phyloP scores from a whole-genome alignment of 2,888 invertebrate genomes.

The Thyatira batis region DNA sequence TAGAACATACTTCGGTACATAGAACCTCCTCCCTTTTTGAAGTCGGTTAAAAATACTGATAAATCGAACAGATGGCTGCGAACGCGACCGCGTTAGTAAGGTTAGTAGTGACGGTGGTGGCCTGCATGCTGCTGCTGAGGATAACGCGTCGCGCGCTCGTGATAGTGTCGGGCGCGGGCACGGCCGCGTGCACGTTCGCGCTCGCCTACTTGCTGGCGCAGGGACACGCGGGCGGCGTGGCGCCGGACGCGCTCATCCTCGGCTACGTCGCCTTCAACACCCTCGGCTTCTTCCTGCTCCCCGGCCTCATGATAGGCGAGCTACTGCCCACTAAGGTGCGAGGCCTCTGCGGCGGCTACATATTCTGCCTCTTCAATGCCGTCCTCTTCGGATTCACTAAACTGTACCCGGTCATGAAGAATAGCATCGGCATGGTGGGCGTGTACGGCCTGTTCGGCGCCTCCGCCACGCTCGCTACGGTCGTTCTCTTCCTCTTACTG shows the following conservation, averaged over 20 bases:
- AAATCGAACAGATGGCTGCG: conserved; percentile 79
- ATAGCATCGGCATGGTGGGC: conserved; percentile 84
- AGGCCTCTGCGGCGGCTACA: conserved; percentile 88
- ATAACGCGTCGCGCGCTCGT: conserved; percentile 86
- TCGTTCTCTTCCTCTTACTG: conserved; percentile 85
- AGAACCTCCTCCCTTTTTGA: too few relatives aligned
- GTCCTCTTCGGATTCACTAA: conserved; percentile 87
- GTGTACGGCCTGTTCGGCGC: conserved; percentile 87
- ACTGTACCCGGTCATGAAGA: conserved; percentile 85
- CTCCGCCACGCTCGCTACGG: conserved; percentile 83
- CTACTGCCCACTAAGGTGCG: conserved; percentile 88
- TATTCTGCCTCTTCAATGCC: conserved; percentile 87
- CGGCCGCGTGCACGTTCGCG: conserved; percentile 84
- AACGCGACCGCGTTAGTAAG: conserved; percentile 87
- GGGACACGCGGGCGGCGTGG: conserved; percentile 49
- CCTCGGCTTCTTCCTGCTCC: conserved; percentile 87
- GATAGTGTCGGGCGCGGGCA: conserved; percentile 85
- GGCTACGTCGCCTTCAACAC: conserved; percentile 89
- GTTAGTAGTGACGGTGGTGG: conserved; percentile 84
- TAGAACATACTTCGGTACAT: neutral
- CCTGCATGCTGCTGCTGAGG: conserved; percentile 84
- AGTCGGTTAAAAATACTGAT: neutral
- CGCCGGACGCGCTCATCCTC: conserved; percentile 75
- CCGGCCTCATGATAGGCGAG: conserved; percentile 89
- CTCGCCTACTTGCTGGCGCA: conserved; percentile 68